phyloP scores from a whole-genome alignment of 2,797 vertebrate species.

The Oophaga sylvatica region DNA sequence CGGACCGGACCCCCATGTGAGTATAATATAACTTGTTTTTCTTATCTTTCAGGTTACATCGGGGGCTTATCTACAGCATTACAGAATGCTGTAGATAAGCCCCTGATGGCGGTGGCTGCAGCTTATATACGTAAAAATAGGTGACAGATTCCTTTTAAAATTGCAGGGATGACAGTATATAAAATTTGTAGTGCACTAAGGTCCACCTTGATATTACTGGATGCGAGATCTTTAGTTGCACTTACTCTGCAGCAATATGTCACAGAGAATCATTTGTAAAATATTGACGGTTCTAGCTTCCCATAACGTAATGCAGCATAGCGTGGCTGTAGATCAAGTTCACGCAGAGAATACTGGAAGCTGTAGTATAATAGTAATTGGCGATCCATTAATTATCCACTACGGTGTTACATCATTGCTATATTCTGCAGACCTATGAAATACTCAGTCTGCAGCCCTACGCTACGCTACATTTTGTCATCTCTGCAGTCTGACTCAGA shows the following conservation, averaged over 20 bases:
- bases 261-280: neutral
- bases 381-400: conserved; percentile 17
- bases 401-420: conserved; percentile 19
- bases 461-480: conserved; percentile 37
- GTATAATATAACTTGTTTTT: no score
- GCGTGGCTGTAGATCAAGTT: conserved; percentile 17
- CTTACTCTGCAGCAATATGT: conserved; percentile 13
- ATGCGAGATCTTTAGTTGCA: conserved; percentile 7
- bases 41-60: no score
- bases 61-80: no score
- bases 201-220: neutral
- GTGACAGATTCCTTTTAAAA: neutral
- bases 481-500: conserved; percentile 62
- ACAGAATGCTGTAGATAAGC: no score
- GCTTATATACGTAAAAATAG: no score
- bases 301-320: conserved; percentile 25
- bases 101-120: no score
- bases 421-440: conserved; percentile 28
- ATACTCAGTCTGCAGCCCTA: conserved; percentile 30
- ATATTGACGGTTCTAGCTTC: conserved; percentile 1
- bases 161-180: neutral
- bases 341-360: conserved; percentile 9
- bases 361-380: conserved; percentile 13
- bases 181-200: neutral
- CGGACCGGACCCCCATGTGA: no score